phyloP scores from a whole-genome alignment of 2,888 invertebrate genomes.

The Julus scanicus region DNA sequence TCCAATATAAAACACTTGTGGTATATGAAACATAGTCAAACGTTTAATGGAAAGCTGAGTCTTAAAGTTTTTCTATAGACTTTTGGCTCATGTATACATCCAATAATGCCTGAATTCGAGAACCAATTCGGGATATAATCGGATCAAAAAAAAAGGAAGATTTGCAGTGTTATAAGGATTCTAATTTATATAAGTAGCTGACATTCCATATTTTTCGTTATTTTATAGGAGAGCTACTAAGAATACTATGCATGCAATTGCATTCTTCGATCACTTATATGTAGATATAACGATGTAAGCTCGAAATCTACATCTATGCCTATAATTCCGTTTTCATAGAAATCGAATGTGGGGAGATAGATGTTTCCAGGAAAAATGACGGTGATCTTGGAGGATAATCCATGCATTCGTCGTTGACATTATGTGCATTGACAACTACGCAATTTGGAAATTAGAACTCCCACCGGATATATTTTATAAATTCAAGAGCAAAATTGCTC shows the following conservation, averaged over 20 bases:
- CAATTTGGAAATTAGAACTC: constrained; percentile 13
- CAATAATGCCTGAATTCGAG: too few species aligned
- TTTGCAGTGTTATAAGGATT: too few species aligned
- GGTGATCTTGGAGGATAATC: constrained; percentile 29
- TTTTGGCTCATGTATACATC: too few species aligned
- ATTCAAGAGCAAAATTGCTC: constrained; percentile 43
- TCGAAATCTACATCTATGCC: not conserved
- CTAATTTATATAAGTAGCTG: too few species aligned
- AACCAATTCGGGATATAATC: too few species aligned
- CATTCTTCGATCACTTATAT: not conserved
- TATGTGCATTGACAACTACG: not conserved
- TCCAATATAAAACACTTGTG: too few species aligned
- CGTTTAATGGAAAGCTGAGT: too few species aligned
- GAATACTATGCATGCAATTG: not conserved
- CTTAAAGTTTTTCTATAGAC: too few species aligned
- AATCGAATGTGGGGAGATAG: not conserved
- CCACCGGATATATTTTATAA: constrained; percentile 43
- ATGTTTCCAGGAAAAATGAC: constrained; percentile 30
- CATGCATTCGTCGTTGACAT: constrained; percentile 20
- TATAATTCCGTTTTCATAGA: not conserved
- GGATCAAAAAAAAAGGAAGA: too few species aligned
- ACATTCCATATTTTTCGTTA: not conserved
- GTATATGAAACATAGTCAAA: too few species aligned
- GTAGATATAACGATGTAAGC: not conserved
- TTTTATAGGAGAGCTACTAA: not conserved